A percentile compares a stretch with the other conserved stretches of the same genome.
These are phyloP conservation scores for Parus major DNA, from an alignment of 2,113 vertebrate species.

Conservation along the genomic window DNA sequence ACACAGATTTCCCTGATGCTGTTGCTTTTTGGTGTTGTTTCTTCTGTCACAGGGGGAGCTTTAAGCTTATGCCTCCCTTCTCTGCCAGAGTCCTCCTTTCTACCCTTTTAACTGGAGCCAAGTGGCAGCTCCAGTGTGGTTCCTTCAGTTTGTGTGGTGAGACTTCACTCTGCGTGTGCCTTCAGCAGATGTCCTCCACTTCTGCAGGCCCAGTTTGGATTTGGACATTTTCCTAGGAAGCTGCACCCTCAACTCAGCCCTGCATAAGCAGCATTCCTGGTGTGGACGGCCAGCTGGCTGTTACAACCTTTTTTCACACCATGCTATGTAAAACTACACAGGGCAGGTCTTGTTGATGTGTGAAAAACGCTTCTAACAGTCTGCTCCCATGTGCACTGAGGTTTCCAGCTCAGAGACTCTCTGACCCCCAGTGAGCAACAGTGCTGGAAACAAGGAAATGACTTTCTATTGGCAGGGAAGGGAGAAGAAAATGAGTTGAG, in stretches of 20 bases:
- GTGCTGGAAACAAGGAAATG: not conserved
- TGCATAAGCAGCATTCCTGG: conserved; percentile 7
- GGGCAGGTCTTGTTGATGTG: conserved; percentile 37
- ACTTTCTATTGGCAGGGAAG: not conserved
- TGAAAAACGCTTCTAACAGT: conserved; percentile 44
- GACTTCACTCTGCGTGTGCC: not conserved
- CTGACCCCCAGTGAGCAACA: not conserved
- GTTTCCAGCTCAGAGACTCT: not conserved
- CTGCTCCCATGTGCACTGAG: not conserved
- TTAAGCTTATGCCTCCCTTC: not conserved
- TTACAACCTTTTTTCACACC: not conserved
- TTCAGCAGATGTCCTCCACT: not conserved
- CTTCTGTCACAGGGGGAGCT: not conserved
- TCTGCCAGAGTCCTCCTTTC: not conserved
- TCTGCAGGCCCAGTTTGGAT: not conserved
- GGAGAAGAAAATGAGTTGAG: not conserved
- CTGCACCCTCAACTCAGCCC: not conserved
- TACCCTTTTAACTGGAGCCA: not conserved
- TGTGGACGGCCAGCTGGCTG: conserved; percentile 6
- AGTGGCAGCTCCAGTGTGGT: not conserved
- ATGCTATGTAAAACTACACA: conserved; percentile 40
- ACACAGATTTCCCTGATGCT: not conserved
- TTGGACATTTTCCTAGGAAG: not conserved
- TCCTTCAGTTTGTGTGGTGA: not conserved
- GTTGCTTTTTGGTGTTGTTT: not conserved